Evolutionary conservation across 92 coral and sea anemone species (phyloP), one percentile per base, ranked within the genome.

Genomic region (Porites divaricata): DNA sequence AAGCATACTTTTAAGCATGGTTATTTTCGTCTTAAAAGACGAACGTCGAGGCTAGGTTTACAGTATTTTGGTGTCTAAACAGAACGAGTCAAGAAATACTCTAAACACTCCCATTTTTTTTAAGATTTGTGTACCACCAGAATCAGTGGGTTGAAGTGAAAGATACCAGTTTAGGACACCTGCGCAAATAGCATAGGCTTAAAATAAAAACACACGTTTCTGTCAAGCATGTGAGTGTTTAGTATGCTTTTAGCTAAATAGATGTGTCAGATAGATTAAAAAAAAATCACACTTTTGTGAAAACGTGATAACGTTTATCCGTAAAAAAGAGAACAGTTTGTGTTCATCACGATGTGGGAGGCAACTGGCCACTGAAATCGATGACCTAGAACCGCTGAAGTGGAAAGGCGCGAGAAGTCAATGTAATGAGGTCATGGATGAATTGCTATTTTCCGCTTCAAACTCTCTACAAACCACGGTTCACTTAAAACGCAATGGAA

Each of bases 371-470:
- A 15, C 12, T 54, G 59, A 54, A 11, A 54, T 54, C 6, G 45
- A 35, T 35, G 45, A 35, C 59, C 59, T 54, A 54, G 16, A 54
- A 54, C 59, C 59, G 59, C 59, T 54, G 14, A n/a, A 51, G 62
- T 50, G 24, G 19, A 49, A 21, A 17, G 76, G 14, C 5, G 77
- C 61, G 6, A 21, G 22, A 51, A 4, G 21, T 73, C 63, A 52
- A 22, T 13, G 63, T 8, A 52, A 50, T 52, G 77, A 72, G 62
- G 62, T 72, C 77, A 72, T 72, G 76, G 58, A 49, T 72, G 26
- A n/a, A 54, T 14, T 52, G 14, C 20, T 72, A 15, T 50, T 54
- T 72, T 50, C 35, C 77, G 62, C 14, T 14, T 28, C 21, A 14
- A 26, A 28, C 6, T 28, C 15, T 28, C 15, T 16, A 16, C 10